Conservation (phyloP, 1,140 invertebrate species). For the Hesperophylax magnus region DNA sequence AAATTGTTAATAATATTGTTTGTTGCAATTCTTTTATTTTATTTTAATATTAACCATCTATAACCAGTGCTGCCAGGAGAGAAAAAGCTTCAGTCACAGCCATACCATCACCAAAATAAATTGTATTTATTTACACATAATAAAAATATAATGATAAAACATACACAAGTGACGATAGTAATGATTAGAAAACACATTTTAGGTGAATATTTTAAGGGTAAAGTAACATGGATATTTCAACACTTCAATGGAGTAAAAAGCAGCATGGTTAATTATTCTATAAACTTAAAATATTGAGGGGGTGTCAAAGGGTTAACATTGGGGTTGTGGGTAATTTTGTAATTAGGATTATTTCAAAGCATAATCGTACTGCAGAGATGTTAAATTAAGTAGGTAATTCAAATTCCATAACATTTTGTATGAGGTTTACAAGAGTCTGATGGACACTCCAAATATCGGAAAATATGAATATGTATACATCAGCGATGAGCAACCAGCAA, state of each 20-base stretch:
- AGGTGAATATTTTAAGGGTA: constrained; percentile 19
- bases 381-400: too few relatives aligned
- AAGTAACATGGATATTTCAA: constrained; percentile 28
- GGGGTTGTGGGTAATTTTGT: too few relatives aligned
- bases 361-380: too few relatives aligned
- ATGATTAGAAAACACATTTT: constrained; percentile 26
- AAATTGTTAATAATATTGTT: too few relatives aligned
- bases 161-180: neutral
- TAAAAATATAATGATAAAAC: constrained; percentile 10
- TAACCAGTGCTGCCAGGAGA: neutral
- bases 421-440: too few relatives aligned
- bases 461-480: too few relatives aligned
- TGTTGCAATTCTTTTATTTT: too few relatives aligned
- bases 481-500: too few relatives aligned
- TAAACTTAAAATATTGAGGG: neutral
- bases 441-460: too few relatives aligned
- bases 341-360: too few relatives aligned
- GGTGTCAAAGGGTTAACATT: neutral
- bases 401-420: too few relatives aligned
- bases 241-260: neutral
- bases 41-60: too few relatives aligned
- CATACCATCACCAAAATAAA: constrained; percentile 19
- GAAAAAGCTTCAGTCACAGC: constrained; percentile 28
- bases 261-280: neutral
- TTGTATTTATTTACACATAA: constrained; percentile 10